These are phyloP conservation scores for Phyto melanocephala DNA, from an alignment of 2,888 invertebrate species.

Conservation along the genomic window DNA sequence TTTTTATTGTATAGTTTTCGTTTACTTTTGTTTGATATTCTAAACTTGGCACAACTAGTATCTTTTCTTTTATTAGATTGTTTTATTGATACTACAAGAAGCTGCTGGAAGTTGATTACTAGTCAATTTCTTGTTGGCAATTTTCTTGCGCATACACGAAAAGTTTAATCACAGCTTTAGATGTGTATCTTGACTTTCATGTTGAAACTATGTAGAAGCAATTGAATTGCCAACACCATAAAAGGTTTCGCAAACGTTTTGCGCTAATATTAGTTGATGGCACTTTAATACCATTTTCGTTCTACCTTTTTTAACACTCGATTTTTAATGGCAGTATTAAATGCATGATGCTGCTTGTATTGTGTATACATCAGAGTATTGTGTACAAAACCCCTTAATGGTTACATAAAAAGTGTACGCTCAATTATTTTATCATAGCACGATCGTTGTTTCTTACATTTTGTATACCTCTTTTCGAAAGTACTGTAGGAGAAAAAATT, in stretches of 20 bases:
- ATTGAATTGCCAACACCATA: constrained; percentile 68
- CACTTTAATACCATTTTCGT: constrained; percentile 16
- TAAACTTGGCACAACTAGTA: not conserved
- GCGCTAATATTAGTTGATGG: constrained; percentile 44
- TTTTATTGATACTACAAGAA: not conserved
- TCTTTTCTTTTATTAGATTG: not conserved
- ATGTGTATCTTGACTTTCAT: constrained; percentile 29
- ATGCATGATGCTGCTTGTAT: not conserved
- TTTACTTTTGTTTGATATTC: not conserved
- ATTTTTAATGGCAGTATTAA: not conserved
- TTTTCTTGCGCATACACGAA: constrained; percentile 31
- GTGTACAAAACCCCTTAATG: constrained; percentile 50
- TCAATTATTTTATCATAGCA: constrained; percentile 74
- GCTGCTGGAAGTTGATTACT: constrained; percentile 28
- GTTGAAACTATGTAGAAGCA: constrained; percentile 56
- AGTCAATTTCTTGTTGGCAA: constrained; percentile 20
- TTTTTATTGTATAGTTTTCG: not conserved
- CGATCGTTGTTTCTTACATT: constrained; percentile 67
- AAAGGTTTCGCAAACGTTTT: constrained; percentile 65
- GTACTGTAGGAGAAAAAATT: constrained; percentile 18
- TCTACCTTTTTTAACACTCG: not conserved
- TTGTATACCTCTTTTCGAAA: not conserved
- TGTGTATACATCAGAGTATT: not conserved
- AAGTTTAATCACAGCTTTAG: constrained; percentile 14
- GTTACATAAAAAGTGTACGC: constrained; percentile 65